Base-by-base conservation (phyloP, 2,888 invertebrate genomes). In the Pyrocoelia pectoralis region DNA sequence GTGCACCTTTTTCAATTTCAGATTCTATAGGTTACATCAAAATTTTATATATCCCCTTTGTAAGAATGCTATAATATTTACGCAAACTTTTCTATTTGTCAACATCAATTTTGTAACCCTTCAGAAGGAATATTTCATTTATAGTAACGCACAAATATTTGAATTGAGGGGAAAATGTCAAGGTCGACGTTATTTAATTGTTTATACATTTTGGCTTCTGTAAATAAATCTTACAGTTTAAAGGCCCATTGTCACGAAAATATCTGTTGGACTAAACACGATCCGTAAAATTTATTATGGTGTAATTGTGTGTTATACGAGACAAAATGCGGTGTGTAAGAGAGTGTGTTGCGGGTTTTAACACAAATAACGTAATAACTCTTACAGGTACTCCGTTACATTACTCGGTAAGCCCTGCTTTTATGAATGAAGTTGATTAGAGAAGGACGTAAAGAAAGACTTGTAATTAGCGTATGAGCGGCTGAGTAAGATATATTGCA, bases 361-460 rank as follows among this genome's bases (percentile, higher is more conserved):
- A 53, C 41, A 46, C 53, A 63, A 54, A 63, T 58, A 52, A 52
- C 9, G 33, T 52, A 52, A 52, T 52, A 63, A 58, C 63, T 57
- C 63, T 57, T 10, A 50, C 49, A 62, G 46, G 62, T 53, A 18
- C 62, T 62, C 33, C 15, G 41, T 43, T 33, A 40, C 61, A 56
- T 56, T 65, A 52, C 56, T 52, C 46, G 58, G 60, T 50, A 56
- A 61, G 56, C 56, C 24, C 28, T 56, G 48, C 56, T 56, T 55
- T 59, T 60, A 61, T 65, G 65, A 65, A 65, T 56, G 65, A 65
- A 56, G 59, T 56, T 56, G 65, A 56, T 61, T 56, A 57, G 46
- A 61, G 48, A 49, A 52, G 48, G 29, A 38, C 41, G 48, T 53
- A 61, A 61, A 58, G 57, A 63, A 63, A 63, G 63, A 54, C 48